Evolutionary conservation across 2,797 vertebrate species (phyloP).

Genomic region (Gymnodraco acuticeps): DNA sequence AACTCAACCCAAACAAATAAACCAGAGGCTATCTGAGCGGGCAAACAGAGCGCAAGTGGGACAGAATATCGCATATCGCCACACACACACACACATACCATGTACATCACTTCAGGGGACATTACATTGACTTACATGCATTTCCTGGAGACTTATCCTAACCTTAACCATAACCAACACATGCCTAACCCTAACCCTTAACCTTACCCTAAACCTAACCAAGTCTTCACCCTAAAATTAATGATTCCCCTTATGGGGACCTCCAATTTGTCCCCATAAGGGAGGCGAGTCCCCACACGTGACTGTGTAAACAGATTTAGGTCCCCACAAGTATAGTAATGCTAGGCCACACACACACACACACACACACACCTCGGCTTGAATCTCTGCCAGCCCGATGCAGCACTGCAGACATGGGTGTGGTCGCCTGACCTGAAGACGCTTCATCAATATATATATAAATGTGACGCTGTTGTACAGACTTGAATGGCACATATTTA

Average conservation of each 20-base stretch:
- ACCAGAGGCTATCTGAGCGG: constrained; percentile 26
- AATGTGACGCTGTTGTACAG: constrained; percentile 22
- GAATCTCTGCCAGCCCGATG: constrained; percentile 69
- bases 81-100: constrained; percentile 16
- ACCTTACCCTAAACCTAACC: too few species aligned
- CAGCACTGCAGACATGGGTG: constrained; percentile 73
- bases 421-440: constrained; percentile 43
- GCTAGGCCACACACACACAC: constrained; percentile 12
- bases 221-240: too few species aligned
- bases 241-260: too few species aligned
- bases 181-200: too few species aligned
- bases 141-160: too few species aligned
- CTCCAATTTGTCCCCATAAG: too few species aligned
- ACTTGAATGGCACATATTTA: neutral
- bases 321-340: too few species aligned
- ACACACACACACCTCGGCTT: constrained; percentile 29
- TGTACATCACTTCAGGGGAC: too few species aligned
- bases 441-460: constrained; percentile 12
- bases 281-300: too few species aligned
- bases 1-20: neutral
- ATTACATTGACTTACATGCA: too few species aligned
- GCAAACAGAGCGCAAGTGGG: neutral
- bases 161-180: too few species aligned
- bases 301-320: too few species aligned
- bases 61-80: neutral